Evolutionary conservation across 2,888 invertebrate genomes (phyloP).

Genomic region (Strigamia maritima): DNA sequence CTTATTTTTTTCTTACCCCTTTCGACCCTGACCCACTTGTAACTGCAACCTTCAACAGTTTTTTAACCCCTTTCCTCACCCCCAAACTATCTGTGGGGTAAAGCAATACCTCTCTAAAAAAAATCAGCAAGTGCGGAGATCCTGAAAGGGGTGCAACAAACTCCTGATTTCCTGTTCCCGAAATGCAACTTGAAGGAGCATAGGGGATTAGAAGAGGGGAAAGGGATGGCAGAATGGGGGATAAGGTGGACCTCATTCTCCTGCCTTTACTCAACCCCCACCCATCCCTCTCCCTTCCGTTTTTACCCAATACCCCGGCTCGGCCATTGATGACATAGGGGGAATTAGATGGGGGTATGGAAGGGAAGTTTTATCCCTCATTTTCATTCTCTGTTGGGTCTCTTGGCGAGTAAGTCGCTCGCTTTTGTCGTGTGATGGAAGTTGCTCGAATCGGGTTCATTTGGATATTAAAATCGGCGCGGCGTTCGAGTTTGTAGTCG

Average conservation of each 20-base stretch:
- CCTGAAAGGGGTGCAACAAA: constrained; percentile 1
- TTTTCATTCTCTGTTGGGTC: background rate
- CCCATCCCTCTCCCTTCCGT: background rate
- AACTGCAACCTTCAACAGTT: constrained; percentile 7
- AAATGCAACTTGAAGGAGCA: constrained; percentile 8
- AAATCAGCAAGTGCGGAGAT: background rate
- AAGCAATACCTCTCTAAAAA: background rate
- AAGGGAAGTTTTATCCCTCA: constrained; percentile 16
- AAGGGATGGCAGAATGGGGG: constrained; percentile 1
- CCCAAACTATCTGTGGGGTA: constrained; percentile 21
- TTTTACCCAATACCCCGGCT: constrained; percentile 18
- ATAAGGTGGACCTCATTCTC: constrained; percentile 32
- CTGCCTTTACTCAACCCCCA: background rate
- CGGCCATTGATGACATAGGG: constrained; percentile 17
- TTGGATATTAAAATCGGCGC: constrained; percentile 23
- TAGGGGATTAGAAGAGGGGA: background rate
- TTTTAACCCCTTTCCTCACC: constrained; percentile 24
- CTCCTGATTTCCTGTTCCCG: constrained; percentile 27
- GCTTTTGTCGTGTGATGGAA: constrained; percentile 18
- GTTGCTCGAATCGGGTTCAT: constrained; percentile 9
- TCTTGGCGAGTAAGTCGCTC: background rate
- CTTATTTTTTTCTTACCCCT: background rate
- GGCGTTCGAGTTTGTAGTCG: background rate
- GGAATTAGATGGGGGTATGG: constrained; percentile 4
- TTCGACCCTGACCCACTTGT: constrained; percentile 28